These are phyloP conservation scores for Chaitophorus viminalis DNA, from an alignment of 2,888 invertebrate genomes.

Conservation along the genomic window DNA sequence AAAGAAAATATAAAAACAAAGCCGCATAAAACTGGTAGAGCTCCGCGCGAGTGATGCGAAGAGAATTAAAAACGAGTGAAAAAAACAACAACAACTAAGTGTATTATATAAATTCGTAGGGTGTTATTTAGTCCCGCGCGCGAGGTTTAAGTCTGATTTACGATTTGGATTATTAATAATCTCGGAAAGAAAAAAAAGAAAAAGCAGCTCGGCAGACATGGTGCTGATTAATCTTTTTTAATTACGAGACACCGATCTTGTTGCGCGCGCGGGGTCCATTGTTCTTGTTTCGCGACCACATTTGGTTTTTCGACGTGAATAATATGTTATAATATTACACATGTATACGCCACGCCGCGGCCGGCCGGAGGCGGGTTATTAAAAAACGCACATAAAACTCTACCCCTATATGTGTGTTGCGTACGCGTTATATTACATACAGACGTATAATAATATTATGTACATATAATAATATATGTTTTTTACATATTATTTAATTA, in stretches of 20 bases:
- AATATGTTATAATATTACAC: slow-evolving; percentile 17
- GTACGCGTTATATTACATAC: too few relatives aligned
- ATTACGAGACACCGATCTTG: slow-evolving; percentile 60
- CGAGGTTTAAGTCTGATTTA: slow-evolving; percentile 60
- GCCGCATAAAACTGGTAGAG: slow-evolving; percentile 46
- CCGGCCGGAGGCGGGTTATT: slow-evolving; percentile 54
- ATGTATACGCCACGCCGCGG: too few relatives aligned
- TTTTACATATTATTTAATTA: slow-evolving; percentile 53
- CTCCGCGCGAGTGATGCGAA: slow-evolving; percentile 53
- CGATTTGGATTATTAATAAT: slow-evolving; percentile 61
- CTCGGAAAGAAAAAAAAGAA: slow-evolving; percentile 32
- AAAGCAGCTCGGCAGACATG: slow-evolving; percentile 10
- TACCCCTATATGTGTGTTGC: not conserved
- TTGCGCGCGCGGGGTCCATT: slow-evolving; percentile 26
- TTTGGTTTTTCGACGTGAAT: slow-evolving; percentile 49
- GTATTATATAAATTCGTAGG: slow-evolving; percentile 59
- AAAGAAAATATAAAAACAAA: slow-evolving; percentile 43
- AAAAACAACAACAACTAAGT: not conserved
- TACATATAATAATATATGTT: too few relatives aligned
- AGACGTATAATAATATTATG: too few relatives aligned
- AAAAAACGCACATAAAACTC: slow-evolving; percentile 36
- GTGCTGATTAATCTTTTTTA: slow-evolving; percentile 62
- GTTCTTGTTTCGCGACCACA: slow-evolving; percentile 58
- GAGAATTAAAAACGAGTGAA: slow-evolving; percentile 44
- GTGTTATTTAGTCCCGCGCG: slow-evolving; percentile 55